Evolutionary conservation across 2,888 invertebrate species (phyloP), one percentile per base, ranked within the genome.

Genomic region (Pyrrhosoma nymphula): DNA sequence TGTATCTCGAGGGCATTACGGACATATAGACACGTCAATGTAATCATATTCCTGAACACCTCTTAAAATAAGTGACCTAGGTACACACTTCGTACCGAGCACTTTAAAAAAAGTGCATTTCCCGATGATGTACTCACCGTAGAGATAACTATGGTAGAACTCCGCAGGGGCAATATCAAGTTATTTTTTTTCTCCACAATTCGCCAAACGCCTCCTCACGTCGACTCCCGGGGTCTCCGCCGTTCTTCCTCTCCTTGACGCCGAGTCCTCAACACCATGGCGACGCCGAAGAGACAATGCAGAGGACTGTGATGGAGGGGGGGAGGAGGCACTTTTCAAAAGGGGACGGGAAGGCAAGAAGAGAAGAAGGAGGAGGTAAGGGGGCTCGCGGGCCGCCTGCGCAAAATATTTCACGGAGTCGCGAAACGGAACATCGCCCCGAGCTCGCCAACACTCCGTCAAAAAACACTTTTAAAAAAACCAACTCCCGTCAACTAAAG

Each of bases 361-460:
- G 16, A 16, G 16, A n/a, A n/a, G 12, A 16, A 35, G 60, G 20
- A 16, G 20, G 69, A 8, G 18, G 26, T 26, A 69, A 20, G 69
- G 69, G 69, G 69, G 26, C 26, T 26, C 26, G 90, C n/a, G 93
- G 63, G 89, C 90, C 75, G 95, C 95, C 95, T 82, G 95, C 69
- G 95, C 91, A 60, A 56, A 82, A 82, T 82, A 26, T 82, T 82
- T 82, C 82, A 82, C 82, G 30, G 82, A 82, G 82, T 82, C 82
- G 82, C 82, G 82, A 82, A 82, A 82, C 82, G 82, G 35, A 23
- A 82, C 82, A 82, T 82, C 82, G 35, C 82, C 30, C 30, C 82
- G 82, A 16, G 12, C 30, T 82, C 82, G 3, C 12, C 30, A 12
- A n/a, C 26, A 69, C 20, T 20, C 16, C 16, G 18, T 20, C 60